These are phyloP conservation scores for Gibbula magus DNA, from an alignment of 2,888 invertebrate genomes.

Conservation along the genomic window DNA sequence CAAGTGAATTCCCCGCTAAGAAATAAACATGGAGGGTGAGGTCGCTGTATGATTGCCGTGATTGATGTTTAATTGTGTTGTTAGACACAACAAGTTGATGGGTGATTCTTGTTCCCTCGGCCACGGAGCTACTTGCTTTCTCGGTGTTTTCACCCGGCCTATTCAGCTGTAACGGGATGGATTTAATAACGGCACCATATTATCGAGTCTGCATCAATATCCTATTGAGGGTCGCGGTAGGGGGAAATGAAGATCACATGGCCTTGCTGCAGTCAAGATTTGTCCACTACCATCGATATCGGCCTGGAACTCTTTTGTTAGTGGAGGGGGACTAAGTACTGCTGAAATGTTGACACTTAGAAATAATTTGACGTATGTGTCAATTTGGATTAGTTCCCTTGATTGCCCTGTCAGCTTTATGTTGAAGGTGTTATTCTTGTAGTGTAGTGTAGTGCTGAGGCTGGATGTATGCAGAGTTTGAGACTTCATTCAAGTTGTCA, in stretches of 20 bases:
- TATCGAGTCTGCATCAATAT: conserved; percentile 4
- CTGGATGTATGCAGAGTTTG: too few species aligned
- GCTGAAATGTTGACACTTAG: too few species aligned
- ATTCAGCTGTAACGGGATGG: neutral
- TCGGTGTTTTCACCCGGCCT: neutral
- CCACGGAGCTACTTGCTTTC: neutral
- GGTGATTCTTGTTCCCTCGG: neutral
- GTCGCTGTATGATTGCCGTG: neutral
- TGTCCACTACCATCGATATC: too few species aligned
- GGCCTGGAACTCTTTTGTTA: too few species aligned
- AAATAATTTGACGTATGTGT: too few species aligned
- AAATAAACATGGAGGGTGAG: neutral
- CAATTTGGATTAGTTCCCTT: too few species aligned
- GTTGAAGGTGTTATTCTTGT: too few species aligned
- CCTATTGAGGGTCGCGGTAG: neutral
- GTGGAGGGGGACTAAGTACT: too few species aligned
- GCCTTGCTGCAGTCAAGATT: neutral
- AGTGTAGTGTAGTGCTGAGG: too few species aligned
- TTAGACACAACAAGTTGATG: neutral
- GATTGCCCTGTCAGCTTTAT: too few species aligned
- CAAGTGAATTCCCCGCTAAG: neutral
- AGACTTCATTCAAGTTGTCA: too few species aligned
- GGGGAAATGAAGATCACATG: neutral
- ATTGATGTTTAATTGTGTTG: conserved; percentile 1
- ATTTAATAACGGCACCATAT: neutral